A percentile compares a stretch with the other conserved stretches of the same genome.
Evolutionary conservation across 2,113 vertebrate species (phyloP).

Genomic region (Myotis brandtii): DNA sequence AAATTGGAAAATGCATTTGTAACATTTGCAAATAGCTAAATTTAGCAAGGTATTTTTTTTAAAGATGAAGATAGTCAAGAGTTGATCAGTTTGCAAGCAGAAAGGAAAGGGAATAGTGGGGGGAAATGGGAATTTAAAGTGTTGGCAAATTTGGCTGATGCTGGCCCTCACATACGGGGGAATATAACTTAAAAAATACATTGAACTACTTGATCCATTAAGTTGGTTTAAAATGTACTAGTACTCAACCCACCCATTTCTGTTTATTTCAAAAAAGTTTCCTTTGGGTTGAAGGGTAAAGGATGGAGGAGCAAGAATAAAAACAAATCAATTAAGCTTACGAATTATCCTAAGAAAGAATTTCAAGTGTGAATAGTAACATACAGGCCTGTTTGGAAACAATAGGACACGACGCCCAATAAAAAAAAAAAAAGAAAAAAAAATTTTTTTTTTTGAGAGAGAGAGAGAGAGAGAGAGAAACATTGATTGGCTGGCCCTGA

Average conservation of each 20-base stretch:
- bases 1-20: background rate
- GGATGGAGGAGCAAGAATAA: background rate
- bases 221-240: background rate
- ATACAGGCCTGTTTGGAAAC: background rate
- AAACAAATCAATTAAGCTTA: background rate
- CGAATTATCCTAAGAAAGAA: background rate
- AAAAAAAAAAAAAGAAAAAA: background rate
- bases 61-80: background rate
- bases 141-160: background rate
- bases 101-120: background rate
- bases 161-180: background rate
- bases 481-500: too few relatives aligned
- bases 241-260: background rate
- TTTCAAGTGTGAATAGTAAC: background rate
- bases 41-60: background rate
- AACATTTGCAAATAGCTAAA: background rate
- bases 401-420: background rate
- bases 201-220: background rate
- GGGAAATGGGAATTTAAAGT: background rate
- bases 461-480: too few relatives aligned
- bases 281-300: background rate
- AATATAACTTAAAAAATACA: slow-evolving; percentile 14
- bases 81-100: background rate
- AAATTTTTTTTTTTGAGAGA: background rate
- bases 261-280: background rate